Percentiles rank a stretch among this genome's conserved stretches.
Conservation (phyloP, 1,140 invertebrate genomes). For the Ostrea denselamellosa region DNA sequence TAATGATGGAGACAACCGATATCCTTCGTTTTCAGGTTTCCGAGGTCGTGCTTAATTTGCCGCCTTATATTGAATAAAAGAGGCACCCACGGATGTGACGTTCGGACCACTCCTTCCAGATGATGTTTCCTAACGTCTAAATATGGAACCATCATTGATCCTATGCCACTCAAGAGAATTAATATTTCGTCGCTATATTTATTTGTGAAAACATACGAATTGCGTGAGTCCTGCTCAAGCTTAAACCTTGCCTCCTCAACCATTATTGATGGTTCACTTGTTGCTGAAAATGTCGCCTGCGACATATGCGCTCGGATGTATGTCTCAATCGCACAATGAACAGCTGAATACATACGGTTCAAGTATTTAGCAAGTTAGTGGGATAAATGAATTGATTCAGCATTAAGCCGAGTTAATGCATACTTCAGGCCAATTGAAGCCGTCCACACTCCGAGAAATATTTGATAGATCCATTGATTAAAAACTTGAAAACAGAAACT, state of each 20-base stretch:
- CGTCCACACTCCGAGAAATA: background rate
- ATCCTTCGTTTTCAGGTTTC: background rate
- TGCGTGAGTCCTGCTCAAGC: background rate
- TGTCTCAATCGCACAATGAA: background rate
- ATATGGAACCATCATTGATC: constrained; percentile 2
- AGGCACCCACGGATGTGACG: constrained; percentile 18
- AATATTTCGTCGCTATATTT: constrained; percentile 19
- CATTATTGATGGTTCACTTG: background rate
- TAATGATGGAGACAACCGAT: constrained; percentile 12
- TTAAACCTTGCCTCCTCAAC: background rate
- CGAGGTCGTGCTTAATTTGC: background rate
- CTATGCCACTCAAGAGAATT: constrained; percentile 10
- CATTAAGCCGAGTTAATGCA: constrained; percentile 26
- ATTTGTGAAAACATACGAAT: constrained; percentile 3
- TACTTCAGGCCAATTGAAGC: constrained; percentile 8
- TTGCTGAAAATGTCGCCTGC: constrained; percentile 1
- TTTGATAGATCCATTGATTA: constrained; percentile 33
- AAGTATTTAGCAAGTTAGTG: constrained; percentile 36
- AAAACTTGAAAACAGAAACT: constrained; percentile 36
- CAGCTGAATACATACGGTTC: constrained; percentile 27
- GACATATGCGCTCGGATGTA: constrained; percentile 14
- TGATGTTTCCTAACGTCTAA: constrained; percentile 20
- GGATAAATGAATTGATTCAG: constrained; percentile 36
- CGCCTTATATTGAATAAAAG: background rate
- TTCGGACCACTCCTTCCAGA: constrained; percentile 6